Evolutionary conservation across 2,888 invertebrate species (phyloP).

Genomic region (Odontocerum albicorne): DNA sequence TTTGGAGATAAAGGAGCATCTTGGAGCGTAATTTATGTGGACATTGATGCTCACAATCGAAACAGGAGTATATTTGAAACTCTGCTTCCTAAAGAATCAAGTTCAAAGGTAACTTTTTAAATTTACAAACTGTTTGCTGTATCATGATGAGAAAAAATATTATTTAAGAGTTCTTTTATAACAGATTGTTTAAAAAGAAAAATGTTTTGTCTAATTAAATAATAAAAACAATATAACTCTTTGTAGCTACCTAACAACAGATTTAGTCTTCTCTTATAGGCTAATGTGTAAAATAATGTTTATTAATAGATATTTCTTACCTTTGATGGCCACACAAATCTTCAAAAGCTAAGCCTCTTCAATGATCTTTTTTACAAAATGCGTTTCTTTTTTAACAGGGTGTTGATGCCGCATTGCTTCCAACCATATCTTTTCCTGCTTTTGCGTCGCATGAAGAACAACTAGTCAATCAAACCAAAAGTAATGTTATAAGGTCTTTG

Average conservation of each 20-base stretch:
- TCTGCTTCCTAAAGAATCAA: constrained; percentile 94
- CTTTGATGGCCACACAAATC: too few species aligned
- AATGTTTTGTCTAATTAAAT: too few species aligned
- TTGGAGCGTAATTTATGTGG: constrained; percentile 98
- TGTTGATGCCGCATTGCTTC: constrained; percentile 88
- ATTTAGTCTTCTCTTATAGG: too few species aligned
- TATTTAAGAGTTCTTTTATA: too few species aligned
- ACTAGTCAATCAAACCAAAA: constrained; percentile 83
- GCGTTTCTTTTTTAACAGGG: constrained; percentile 62
- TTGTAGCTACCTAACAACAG: too few species aligned
- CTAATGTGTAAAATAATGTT: too few species aligned
- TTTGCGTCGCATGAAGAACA: constrained; percentile 96
- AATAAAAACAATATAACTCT: too few species aligned
- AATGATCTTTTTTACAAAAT: constrained; percentile 5
- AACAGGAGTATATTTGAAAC: constrained; percentile 99
- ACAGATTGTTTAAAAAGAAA: too few species aligned
- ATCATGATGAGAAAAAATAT: too few species aligned
- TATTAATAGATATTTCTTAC: too few species aligned
- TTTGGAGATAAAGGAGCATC: constrained; percentile 97
- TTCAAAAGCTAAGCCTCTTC: too few species aligned
- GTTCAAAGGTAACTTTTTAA: constrained; percentile 78
- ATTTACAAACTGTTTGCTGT: background rate
- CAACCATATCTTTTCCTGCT: constrained; percentile 96
- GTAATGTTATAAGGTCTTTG: constrained; percentile 77
- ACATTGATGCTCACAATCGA: constrained; percentile 98